Conservation (phyloP, 23 tunicate genomes). For the Diplosoma virens region DNA sequence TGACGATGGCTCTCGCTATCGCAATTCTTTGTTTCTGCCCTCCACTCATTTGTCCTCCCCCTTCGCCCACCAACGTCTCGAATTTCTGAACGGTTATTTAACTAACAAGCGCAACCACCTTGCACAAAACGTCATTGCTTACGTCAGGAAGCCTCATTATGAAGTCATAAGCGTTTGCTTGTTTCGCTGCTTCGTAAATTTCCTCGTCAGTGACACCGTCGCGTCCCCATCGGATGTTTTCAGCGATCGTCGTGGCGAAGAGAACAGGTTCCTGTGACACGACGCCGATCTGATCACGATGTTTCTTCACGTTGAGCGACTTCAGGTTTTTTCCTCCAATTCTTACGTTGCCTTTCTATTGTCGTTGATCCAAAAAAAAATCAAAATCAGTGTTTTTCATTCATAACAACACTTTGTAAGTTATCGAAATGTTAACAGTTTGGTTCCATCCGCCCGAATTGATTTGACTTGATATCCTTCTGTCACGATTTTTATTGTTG, state of each 20-base stretch:
- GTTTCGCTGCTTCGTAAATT: constrained; percentile 5
- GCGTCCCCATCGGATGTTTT: constrained; percentile 33
- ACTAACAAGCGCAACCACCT: background rate
- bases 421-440: too few species aligned
- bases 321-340: background rate
- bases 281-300: constrained; percentile 17
- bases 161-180: constrained; percentile 37
- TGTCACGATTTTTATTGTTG: too few species aligned
- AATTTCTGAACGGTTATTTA: background rate
- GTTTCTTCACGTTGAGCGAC: background rate
- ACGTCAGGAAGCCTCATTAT: constrained; percentile 2
- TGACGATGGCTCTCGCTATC: constrained; percentile 18
- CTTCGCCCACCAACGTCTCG: constrained; percentile 24
- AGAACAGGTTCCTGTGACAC: constrained; percentile 29
- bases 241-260: constrained; percentile 24
- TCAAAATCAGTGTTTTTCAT: too few species aligned
- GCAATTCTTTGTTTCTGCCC: constrained; percentile 31
- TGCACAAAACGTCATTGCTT: background rate
- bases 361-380: too few species aligned
- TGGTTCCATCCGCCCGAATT: too few species aligned
- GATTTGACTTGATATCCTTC: too few species aligned
- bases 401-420: too few species aligned
- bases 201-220: constrained; percentile 2
- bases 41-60: constrained; percentile 28
- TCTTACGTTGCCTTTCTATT: background rate